phyloP scores from a whole-genome alignment of 2,888 invertebrate species.

The Brachylomia viminalis region DNA sequence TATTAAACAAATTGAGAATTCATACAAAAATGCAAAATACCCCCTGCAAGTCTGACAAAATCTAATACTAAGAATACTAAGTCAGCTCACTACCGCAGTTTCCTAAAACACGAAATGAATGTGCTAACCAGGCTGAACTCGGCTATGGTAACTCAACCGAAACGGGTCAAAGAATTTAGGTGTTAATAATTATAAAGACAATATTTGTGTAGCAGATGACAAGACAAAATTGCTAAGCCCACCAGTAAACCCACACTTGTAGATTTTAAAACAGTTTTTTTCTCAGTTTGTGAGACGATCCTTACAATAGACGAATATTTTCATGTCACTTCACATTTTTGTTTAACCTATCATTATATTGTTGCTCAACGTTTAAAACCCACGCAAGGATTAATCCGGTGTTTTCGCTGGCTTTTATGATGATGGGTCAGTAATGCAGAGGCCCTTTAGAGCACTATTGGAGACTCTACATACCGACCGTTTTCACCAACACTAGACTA shows the following conservation, averaged over 20 bases:
- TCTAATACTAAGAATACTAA: too few relatives aligned
- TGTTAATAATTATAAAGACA: constrained; percentile 37
- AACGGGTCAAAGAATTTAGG: constrained; percentile 26
- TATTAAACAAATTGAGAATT: background rate
- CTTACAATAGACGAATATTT: constrained; percentile 32
- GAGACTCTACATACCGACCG: background rate
- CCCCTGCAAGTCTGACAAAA: background rate
- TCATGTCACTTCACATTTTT: constrained; percentile 15
- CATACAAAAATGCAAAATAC: background rate
- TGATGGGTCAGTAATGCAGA: background rate
- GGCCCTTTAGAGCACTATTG: background rate
- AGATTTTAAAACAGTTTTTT: constrained; percentile 52
- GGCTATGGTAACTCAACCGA: constrained; percentile 17
- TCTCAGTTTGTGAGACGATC: constrained; percentile 24
- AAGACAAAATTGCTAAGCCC: constrained; percentile 48
- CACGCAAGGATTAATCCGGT: background rate
- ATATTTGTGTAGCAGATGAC: constrained; percentile 50
- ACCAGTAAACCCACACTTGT: constrained; percentile 52
- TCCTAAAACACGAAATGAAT: background rate
- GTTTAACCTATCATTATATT: constrained; percentile 27
- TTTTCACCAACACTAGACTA: too few relatives aligned
- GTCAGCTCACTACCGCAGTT: too few relatives aligned
- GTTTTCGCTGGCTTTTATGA: background rate
- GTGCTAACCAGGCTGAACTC: background rate
- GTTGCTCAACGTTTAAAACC: constrained; percentile 8